A percentile compares a stretch with the other conserved stretches of the same genome.
Conservation (phyloP, 2,113 vertebrate genomes). For the Tor tambroides region DNA sequence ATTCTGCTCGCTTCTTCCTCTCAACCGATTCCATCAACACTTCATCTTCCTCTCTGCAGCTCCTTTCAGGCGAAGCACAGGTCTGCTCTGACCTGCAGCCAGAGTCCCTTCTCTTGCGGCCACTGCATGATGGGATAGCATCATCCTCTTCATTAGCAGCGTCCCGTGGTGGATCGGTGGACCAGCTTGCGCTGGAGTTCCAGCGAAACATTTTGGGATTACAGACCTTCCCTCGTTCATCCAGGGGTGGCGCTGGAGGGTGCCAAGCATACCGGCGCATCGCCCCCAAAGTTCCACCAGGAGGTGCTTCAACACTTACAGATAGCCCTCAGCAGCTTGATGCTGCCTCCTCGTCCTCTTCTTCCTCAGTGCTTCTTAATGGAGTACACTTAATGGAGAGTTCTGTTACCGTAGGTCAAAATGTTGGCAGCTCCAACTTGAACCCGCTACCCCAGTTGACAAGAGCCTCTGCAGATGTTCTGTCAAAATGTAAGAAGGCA, state of each 20-base stretch:
- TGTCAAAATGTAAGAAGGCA: conserved; percentile 97
- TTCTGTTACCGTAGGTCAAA: conserved; percentile 61
- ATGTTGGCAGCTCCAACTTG: conserved; percentile 74
- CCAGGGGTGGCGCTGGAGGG: conserved; percentile 74
- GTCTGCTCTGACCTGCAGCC: conserved; percentile 76
- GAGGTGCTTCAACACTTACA: conserved; percentile 58
- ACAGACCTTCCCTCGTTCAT: conserved; percentile 82
- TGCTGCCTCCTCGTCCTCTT: conserved; percentile 73
- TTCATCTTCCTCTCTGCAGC: conserved; percentile 71
- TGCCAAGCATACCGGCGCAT: conserved; percentile 90
- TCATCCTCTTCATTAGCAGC: conserved; percentile 33
- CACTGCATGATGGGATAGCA: conserved; percentile 85
- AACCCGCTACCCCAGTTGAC: conserved; percentile 86
- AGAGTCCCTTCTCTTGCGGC: conserved; percentile 86
- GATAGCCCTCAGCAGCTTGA: conserved; percentile 81
- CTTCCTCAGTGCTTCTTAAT: conserved; percentile 80
- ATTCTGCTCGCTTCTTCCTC: conserved; percentile 81
- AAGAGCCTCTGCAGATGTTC: conserved; percentile 92
- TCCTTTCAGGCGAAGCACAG: conserved; percentile 70
- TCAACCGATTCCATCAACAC: conserved; percentile 73
- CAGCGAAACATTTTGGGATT: conserved; percentile 86
- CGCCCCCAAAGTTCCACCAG: conserved; percentile 83
- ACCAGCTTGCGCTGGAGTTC: conserved; percentile 89
- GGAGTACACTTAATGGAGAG: conserved; percentile 71
- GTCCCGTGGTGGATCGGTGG: conserved; percentile 68